Conservation (phyloP, 2,113 vertebrate species). For the Plestiodon gilberti region DNA sequence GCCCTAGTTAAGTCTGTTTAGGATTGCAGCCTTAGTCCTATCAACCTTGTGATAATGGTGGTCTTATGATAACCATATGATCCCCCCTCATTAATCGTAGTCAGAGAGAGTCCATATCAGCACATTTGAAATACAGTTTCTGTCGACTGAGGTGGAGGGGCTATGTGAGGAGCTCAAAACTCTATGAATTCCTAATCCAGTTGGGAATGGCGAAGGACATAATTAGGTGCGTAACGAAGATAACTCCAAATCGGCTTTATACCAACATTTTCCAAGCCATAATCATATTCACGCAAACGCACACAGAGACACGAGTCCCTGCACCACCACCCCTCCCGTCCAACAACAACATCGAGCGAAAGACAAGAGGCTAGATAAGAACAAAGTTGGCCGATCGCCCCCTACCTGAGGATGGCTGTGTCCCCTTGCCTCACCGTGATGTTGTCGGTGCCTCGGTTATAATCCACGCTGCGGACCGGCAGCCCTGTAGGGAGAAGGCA, state of each 20-base stretch:
- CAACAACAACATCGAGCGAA: not conserved
- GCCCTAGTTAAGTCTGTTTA: too few relatives aligned
- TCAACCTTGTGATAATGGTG: not conserved
- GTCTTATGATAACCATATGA: too few relatives aligned
- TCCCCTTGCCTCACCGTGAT: conserved; percentile 99
- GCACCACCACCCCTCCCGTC: rapidly evolving
- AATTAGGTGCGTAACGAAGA: too few relatives aligned
- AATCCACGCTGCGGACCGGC: conserved; percentile 98
- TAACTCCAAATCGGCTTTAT: not conserved
- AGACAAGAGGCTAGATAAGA: not conserved
- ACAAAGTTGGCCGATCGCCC: conserved; percentile 71
- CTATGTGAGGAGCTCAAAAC: not conserved
- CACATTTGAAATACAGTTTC: not conserved
- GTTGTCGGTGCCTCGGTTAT: conserved; percentile 98
- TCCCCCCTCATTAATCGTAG: too few relatives aligned
- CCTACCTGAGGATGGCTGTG: conserved; percentile 98
- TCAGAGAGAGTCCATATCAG: not conserved
- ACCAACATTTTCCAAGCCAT: too few relatives aligned
- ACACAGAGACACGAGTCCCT: not conserved
- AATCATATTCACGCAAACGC: not conserved
- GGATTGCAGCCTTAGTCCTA: too few relatives aligned
- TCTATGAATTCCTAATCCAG: not conserved
- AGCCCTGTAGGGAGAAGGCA: conserved; percentile 99
- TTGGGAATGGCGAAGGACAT: too few relatives aligned
- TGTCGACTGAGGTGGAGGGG: not conserved